These are phyloP conservation scores for Microcebus jonahi DNA, from an alignment of 2,113 vertebrate species.

Conservation along the genomic window DNA sequence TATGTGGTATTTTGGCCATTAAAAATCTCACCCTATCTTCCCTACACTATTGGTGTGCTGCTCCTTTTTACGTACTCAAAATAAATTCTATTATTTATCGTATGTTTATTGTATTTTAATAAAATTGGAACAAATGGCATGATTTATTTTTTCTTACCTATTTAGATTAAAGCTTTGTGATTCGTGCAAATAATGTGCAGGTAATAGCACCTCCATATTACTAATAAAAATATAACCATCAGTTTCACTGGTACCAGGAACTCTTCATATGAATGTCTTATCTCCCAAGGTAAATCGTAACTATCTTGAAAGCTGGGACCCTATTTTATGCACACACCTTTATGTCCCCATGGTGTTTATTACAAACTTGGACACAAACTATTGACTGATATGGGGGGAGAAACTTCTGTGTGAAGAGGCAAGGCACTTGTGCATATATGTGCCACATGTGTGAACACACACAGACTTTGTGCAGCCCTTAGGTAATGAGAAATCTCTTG, in stretches of 20 bases:
- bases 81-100: slow-evolving; percentile 36
- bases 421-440: rapidly evolving
- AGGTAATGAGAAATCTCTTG: background rate
- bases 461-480: background rate
- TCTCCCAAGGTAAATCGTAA: background rate
- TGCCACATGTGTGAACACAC: background rate
- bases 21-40: background rate
- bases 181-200: slow-evolving; percentile 21
- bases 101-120: slow-evolving; percentile 45
- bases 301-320: background rate
- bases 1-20: slow-evolving; percentile 2
- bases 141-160: slow-evolving; percentile 62
- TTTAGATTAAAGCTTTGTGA: slow-evolving; percentile 55
- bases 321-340: background rate
- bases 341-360: background rate
- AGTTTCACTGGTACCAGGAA: background rate
- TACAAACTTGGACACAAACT: background rate
- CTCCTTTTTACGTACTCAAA: background rate
- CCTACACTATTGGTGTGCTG: background rate
- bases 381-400: background rate
- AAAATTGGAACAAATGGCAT: slow-evolving; percentile 40
- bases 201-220: background rate
- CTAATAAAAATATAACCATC: slow-evolving; percentile 28
- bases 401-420: background rate
- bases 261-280: background rate